A percentile compares a stretch with the other conserved stretches of the same genome.
Evolutionary conservation across 30 jellyfish, hydroid and myxozoan genomes (phyloP).

Genomic region (Aurelia sp.): DNA sequence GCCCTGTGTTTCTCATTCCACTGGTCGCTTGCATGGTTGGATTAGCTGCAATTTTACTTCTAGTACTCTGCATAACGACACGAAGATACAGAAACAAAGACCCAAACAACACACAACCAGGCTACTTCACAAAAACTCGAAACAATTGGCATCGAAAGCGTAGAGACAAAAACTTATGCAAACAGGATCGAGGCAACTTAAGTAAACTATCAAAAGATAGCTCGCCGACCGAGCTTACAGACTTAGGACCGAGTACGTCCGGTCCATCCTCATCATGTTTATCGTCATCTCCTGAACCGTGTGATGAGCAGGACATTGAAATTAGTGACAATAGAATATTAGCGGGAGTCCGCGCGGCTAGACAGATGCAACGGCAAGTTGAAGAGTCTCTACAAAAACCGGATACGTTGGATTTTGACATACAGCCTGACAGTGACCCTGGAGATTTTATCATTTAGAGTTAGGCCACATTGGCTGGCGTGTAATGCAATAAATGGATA

Average conservation of each 20-base stretch:
- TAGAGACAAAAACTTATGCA: constrained; percentile 39
- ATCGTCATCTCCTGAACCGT: constrained; percentile 52
- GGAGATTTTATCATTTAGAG: constrained; percentile 25
- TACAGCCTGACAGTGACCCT: constrained; percentile 14
- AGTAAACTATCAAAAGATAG: constrained; percentile 18
- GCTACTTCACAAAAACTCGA: constrained; percentile 69
- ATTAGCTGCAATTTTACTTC: constrained; percentile 60
- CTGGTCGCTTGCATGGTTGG: constrained; percentile 79
- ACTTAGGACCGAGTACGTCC: constrained; percentile 50
- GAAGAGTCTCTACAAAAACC: constrained; percentile 47
- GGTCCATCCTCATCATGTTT: constrained; percentile 36
- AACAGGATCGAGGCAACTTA: constrained; percentile 35
- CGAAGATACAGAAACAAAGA: constrained; percentile 51
- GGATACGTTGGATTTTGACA: constrained; percentile 31
- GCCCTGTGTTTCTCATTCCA: constrained; percentile 76
- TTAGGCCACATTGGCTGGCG: constrained; percentile 51
- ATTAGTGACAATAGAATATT: constrained; percentile 42
- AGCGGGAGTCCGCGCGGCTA: constrained; percentile 58
- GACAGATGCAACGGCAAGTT: constrained; percentile 33
- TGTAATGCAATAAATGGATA: constrained; percentile 25
- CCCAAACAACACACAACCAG: constrained; percentile 25
- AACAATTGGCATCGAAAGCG: constrained; percentile 59
- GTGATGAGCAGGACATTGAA: constrained; percentile 47
- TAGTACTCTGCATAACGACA: constrained; percentile 66
- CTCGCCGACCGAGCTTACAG: constrained; percentile 81